phyloP scores from a whole-genome alignment of 2,888 invertebrate genomes.

The Trypoxylon attenuatum region DNA sequence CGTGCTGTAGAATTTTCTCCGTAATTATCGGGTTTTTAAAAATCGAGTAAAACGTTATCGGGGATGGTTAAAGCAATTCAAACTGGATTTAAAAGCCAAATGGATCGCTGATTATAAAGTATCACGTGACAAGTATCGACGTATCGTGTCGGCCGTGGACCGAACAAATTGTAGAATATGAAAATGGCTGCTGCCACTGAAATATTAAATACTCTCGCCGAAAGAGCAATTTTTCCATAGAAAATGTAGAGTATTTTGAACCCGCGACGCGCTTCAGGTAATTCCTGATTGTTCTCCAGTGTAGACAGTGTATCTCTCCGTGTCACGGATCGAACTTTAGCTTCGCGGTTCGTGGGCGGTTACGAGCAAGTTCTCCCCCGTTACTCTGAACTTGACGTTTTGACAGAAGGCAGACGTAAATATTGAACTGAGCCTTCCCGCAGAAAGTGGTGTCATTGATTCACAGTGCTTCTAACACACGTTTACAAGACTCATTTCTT shows the following conservation, averaged over 20 bases:
- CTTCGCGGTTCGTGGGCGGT: constrained; percentile 45
- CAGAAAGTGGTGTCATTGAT: constrained; percentile 36
- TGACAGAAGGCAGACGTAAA: constrained; percentile 63
- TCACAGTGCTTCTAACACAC: constrained; percentile 4
- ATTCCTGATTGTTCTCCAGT: constrained; percentile 22
- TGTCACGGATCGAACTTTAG: background rate
- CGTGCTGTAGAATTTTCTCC: too few relatives aligned
- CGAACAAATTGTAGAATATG: constrained; percentile 52
- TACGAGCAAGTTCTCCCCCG: constrained; percentile 26
- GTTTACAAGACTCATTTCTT: constrained; percentile 7
- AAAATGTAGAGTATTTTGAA: constrained; percentile 65
- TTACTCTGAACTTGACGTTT: constrained; percentile 50
- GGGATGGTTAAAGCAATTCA: background rate
- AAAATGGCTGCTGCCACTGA: constrained; percentile 67
- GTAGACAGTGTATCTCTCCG: background rate
- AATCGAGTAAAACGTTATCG: constrained; percentile 15
- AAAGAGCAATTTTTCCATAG: constrained; percentile 50
- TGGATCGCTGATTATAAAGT: constrained; percentile 14
- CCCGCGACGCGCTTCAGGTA: constrained; percentile 59
- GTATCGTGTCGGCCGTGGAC: constrained; percentile 58
- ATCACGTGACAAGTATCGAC: constrained; percentile 67
- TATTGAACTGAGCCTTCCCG: constrained; percentile 49
- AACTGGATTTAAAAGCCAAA: constrained; percentile 26
- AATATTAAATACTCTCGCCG: constrained; percentile 56
- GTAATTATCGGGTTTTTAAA: too few relatives aligned